Evolutionary conservation across 2,888 invertebrate genomes (phyloP), one percentile per base, ranked within the genome.

Genomic region (Notodonta ziczac): DNA sequence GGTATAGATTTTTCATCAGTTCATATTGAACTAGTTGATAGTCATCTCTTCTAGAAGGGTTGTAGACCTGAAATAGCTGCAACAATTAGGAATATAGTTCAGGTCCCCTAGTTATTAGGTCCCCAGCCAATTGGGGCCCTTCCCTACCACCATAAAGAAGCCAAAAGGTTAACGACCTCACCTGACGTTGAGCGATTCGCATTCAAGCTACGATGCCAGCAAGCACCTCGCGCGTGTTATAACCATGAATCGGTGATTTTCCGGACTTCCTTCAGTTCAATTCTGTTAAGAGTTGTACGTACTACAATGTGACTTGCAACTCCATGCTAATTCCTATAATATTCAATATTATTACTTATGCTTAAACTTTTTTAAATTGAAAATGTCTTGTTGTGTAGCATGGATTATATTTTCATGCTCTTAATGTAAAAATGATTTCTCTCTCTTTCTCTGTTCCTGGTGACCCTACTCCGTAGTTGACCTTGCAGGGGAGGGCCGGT

Each of bases 151-250:
- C 54, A 54, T 54, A 54, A 54, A 54, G 54, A 39, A 54, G 24
- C 12, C 39, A 39, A 54, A 54, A 54, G 54, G 54, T 54, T 54
- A 54, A 54, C 39, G 14, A 54, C 54, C 54, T 54, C 39, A 54
- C 54, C 54, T 54, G 54, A 54, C 54, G 54, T 54, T 54, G 54
- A 54, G 24, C 54, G 39, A 54, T 54, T 54, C 39, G 14, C 39
- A 14, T n/a, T 39, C 54, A 12, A 54, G 6, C 39, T 4, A 35
- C 32, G 54, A 16, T 8, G n/a, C 54, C 54, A 39, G 39, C 54
- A n/a, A 54, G n/a, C 54, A 54, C 54, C 54, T 54, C 54, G 9
- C 0, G 39, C 14, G n/a, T 54, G 24, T 54, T 12, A 54, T 9
- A 8, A 54, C 54, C 54, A 54, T 39, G 54, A 39, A n/a, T 54